A percentile compares a stretch with the other conserved stretches of the same genome.
Evolutionary conservation across 2,888 invertebrate species (phyloP).

Genomic region (Adela reaumurella): DNA sequence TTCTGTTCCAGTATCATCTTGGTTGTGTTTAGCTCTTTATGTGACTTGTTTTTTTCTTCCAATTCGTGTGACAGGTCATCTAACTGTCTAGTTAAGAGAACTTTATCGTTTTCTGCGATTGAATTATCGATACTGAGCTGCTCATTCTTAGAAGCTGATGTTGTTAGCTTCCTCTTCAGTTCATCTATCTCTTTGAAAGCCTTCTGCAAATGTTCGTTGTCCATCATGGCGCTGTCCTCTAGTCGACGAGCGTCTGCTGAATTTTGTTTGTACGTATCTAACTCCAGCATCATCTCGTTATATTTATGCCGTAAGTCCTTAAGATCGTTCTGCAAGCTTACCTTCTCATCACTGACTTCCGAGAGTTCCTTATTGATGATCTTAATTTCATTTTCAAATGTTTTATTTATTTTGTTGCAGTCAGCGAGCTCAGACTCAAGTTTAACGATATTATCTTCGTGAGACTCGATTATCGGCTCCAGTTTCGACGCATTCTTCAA

Average conservation of each 20-base stretch:
- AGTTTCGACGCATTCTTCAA: conserved; percentile 62
- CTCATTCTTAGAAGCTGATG: conserved; percentile 38
- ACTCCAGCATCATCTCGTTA: conserved; percentile 43
- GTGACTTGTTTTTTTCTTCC: conserved; percentile 19
- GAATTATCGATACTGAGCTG: conserved; percentile 50
- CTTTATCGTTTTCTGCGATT: conserved; percentile 50
- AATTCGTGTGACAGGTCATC: conserved; percentile 37
- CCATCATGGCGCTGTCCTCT: conserved; percentile 31
- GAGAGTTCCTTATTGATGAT: conserved; percentile 54
- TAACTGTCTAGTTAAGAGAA: conserved; percentile 37
- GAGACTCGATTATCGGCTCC: conserved; percentile 68
- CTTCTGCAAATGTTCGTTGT: conserved; percentile 25
- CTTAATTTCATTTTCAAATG: conserved; percentile 57
- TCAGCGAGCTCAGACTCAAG: conserved; percentile 65
- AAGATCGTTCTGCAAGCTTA: conserved; percentile 47
- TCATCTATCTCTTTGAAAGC: conserved; percentile 37
- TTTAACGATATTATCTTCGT: conserved; percentile 64
- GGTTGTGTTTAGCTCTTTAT: conserved; percentile 23
- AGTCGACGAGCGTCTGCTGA: conserved; percentile 44
- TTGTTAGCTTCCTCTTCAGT: conserved; percentile 31
- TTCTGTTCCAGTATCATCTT: conserved; percentile 28
- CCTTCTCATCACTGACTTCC: conserved; percentile 36
- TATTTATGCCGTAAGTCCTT: conserved; percentile 52
- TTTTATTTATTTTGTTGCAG: conserved; percentile 53
- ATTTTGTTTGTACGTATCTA: conserved; percentile 38